Base-by-base conservation (phyloP, 2,797 vertebrate genomes). In the Cyclura pinguis region DNA sequence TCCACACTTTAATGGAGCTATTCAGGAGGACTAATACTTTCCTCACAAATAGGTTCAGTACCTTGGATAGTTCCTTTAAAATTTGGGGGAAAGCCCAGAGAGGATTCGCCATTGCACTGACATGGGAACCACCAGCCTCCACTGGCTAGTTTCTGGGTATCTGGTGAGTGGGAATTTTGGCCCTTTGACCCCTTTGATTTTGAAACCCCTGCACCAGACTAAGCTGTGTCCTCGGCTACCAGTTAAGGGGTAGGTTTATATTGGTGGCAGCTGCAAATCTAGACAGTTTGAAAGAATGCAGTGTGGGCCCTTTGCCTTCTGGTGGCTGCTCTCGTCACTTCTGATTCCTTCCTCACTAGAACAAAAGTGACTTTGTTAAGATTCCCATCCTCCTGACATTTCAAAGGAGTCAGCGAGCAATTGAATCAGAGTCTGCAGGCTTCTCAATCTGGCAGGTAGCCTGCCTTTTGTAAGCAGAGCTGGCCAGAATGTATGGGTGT, bases 361-460 rank as follows among this genome's bases (percentile, higher is more conserved):
- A 92, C 87, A 86, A 92, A 78, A 83, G 78, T 76, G 59, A n/a
- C 88, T 83, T 89, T 92, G 87, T 89, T 88, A 42, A 24, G 50
- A 24, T 84, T 81, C 76, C 57, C 82, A 12, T 62, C 87, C 69
- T 64, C 87, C 87, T 82, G 85, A 57, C 72, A 77, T 89, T 83
- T 86, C 72, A 72, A 83, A 83, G 80, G 87, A 86, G 87, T 82
- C 87, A 76, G 35, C 57, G 78, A 77, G 78, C 84, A 62, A 77
- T 59, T 90, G 85, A 76, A 78, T 86, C 91, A 83, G 87, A 82
- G 67, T 55, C 87, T 85, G 86, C 72, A 52, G 87, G 59, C 77
- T 42, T 81, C 52, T 55, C 42, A 86, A 82, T 69, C 87, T 92
- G 91, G 91, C 91, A 89, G 87, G 91, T 86, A 83, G 78, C 87